Conservation (phyloP, 2,797 vertebrate species). For the Acropternis orthonyx region DNA sequence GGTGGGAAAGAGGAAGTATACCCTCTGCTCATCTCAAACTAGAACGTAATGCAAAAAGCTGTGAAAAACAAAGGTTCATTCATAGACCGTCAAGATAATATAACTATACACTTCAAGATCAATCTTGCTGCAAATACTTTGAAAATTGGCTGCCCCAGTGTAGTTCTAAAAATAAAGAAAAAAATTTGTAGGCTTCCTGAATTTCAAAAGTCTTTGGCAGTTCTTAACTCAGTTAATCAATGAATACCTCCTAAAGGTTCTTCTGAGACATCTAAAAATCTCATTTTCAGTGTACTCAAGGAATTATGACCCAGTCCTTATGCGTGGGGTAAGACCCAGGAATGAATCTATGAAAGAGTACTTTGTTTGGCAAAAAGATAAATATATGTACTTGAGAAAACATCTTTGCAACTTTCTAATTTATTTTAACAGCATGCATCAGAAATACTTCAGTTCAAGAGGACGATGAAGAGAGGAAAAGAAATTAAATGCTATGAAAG, state of each 20-base stretch:
- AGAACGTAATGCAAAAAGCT: background rate
- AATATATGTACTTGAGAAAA: slow-evolving; percentile 14
- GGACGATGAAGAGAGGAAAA: background rate
- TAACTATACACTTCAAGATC: background rate
- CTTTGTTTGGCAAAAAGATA: slow-evolving; percentile 27
- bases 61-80: slow-evolving; percentile 25
- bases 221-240: slow-evolving; percentile 61
- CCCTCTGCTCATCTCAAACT: background rate
- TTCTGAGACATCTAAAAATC: slow-evolving; percentile 44
- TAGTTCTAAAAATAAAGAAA: background rate
- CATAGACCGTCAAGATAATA: background rate
- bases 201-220: slow-evolving; percentile 40
- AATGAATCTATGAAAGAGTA: slow-evolving; percentile 6
- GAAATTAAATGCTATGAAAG: background rate
- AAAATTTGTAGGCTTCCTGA: slow-evolving; percentile 32
- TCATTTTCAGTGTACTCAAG: background rate
- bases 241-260: slow-evolving; percentile 47
- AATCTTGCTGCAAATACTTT: background rate
- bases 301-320: background rate
- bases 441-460: slow-evolving; percentile 43
- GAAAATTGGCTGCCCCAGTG: background rate
- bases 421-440: slow-evolving; percentile 58
- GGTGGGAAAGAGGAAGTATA: background rate
- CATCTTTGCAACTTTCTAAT: slow-evolving; percentile 38
- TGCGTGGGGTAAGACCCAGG: background rate